A percentile compares a stretch with the other conserved stretches of the same genome.
These are phyloP conservation scores for Mus minutoides DNA, from an alignment of 2,797 vertebrate species.

Conservation along the genomic window DNA sequence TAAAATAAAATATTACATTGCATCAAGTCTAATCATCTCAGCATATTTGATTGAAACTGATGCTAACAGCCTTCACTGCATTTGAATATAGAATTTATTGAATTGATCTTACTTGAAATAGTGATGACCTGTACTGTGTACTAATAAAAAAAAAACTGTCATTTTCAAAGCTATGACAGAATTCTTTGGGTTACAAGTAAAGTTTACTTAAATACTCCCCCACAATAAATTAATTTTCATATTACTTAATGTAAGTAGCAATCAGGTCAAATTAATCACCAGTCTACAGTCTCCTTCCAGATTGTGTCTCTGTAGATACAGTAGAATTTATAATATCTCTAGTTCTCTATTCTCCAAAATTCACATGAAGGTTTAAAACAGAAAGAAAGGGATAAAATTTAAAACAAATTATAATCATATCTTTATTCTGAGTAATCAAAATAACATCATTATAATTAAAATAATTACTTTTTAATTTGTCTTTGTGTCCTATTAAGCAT, in stretches of 20 bases:
- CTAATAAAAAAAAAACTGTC: background rate
- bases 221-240: background rate
- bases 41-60: background rate
- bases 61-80: background rate
- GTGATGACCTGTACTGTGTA: background rate
- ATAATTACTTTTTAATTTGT: background rate
- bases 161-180: background rate
- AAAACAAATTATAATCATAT: background rate
- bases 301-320: background rate
- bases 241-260: background rate
- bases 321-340: background rate
- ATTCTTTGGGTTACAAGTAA: constrained; percentile 37
- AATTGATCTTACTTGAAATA: constrained; percentile 9
- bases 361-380: background rate
- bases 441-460: background rate
- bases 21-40: constrained; percentile 17
- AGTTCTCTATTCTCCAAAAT: background rate
- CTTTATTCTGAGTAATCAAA: background rate
- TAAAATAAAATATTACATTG: background rate
- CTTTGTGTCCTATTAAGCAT: background rate
- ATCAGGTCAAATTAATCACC: background rate
- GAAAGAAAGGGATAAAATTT: background rate
- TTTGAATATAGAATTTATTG: background rate
- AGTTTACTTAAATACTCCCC: background rate
- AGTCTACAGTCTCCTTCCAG: background rate